Evolutionary conservation across 2,113 vertebrate species (phyloP).

Genomic region (Mohoua ochrocephala): DNA sequence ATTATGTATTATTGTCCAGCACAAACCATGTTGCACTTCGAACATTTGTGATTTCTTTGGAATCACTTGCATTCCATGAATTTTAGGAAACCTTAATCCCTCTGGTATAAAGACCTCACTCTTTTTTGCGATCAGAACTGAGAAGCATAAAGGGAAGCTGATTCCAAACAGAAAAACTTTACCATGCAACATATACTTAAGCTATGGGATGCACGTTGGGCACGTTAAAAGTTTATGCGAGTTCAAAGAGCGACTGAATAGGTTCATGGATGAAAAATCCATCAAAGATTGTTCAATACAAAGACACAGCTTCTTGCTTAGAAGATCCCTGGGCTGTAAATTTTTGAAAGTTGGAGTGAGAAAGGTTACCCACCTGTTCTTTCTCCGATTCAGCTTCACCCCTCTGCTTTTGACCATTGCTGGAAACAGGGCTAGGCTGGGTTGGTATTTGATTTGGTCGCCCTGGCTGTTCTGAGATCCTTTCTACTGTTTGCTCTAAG

Average conservation of each 20-base stretch:
- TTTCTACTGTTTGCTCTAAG: neutral
- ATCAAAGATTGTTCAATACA: neutral
- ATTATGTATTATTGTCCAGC: fast-evolving
- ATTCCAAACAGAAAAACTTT: neutral
- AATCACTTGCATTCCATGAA: neutral
- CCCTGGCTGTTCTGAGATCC: neutral
- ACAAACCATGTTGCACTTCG: neutral
- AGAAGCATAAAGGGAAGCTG: neutral
- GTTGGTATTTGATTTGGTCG: neutral
- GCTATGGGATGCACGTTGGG: neutral
- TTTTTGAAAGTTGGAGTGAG: neutral
- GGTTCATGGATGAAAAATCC: neutral
- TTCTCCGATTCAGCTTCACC: neutral
- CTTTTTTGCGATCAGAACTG: neutral
- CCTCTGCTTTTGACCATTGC: neutral
- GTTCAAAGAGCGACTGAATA: neutral
- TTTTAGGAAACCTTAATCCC: neutral
- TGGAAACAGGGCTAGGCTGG: neutral
- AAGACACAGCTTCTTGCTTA: neutral
- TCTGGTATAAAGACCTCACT: neutral
- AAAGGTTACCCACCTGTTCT: neutral
- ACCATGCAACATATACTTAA: fast-evolving
- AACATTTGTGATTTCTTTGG: neutral
- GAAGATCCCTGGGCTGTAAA: neutral
- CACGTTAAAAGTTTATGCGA: neutral